Conservation (phyloP, 2,113 vertebrate genomes). For the Fregata magnificens region DNA sequence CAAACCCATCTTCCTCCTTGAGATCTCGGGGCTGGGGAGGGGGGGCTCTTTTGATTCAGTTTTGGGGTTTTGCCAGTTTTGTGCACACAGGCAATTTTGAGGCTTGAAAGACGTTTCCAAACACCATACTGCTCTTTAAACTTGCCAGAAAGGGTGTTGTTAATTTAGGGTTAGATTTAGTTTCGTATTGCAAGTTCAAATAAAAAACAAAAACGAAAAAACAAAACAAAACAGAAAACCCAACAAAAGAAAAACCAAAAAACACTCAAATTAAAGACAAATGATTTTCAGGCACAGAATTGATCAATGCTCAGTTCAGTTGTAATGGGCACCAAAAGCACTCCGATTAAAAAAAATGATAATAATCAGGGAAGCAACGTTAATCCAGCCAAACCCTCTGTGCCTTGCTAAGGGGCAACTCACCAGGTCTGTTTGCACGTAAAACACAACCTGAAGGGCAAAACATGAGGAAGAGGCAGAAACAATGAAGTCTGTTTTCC, state of each 20-base stretch:
- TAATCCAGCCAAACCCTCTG: slow-evolving; percentile 59
- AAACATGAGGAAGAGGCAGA: slow-evolving; percentile 32
- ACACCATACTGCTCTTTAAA: slow-evolving; percentile 84
- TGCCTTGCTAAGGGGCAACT: slow-evolving; percentile 58
- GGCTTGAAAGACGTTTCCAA: slow-evolving; percentile 59
- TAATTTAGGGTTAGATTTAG: slow-evolving; percentile 78
- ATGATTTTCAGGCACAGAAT: slow-evolving; percentile 73
- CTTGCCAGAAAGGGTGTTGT: slow-evolving; percentile 79
- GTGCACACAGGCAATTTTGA: slow-evolving; percentile 47
- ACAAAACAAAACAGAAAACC: slow-evolving; percentile 57
- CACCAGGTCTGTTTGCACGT: slow-evolving; percentile 59
- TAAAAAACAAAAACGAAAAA: slow-evolving; percentile 19
- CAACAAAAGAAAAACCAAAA: slow-evolving; percentile 64
- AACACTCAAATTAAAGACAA: slow-evolving; percentile 72
- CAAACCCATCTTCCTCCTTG: slow-evolving; percentile 17
- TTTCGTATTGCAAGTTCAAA: slow-evolving; percentile 77
- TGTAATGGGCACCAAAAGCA: slow-evolving; percentile 67
- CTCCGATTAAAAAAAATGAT: slow-evolving; percentile 56
- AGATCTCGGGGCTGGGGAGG: neutral
- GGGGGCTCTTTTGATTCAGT: neutral
- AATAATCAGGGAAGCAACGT: slow-evolving; percentile 57
- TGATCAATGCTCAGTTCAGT: slow-evolving; percentile 64
- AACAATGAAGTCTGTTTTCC: slow-evolving; percentile 39
- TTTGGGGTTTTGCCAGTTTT: slow-evolving; percentile 40
- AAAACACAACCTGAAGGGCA: slow-evolving; percentile 50